These are phyloP conservation scores for Ptyas mucosa DNA, from an alignment of 2,113 vertebrate genomes.

Conservation along the genomic window DNA sequence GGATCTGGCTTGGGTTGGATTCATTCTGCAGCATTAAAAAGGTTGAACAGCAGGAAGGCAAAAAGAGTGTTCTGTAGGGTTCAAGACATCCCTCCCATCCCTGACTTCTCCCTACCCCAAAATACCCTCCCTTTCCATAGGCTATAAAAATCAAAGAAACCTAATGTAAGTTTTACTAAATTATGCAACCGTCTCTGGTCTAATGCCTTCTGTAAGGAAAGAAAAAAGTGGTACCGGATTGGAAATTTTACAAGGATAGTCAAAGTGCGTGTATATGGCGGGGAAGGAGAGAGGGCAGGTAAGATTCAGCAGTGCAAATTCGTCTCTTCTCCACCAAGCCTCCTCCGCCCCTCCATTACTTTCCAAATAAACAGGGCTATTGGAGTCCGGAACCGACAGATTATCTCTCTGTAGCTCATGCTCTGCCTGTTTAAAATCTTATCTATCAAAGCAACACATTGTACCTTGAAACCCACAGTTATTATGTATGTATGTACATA, in stretches of 20 bases:
- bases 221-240: constrained; percentile 46
- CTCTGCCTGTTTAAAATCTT: neutral
- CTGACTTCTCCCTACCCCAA: too few species aligned
- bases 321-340: neutral
- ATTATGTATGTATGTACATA: accelerated
- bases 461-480: neutral
- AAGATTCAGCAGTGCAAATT: constrained; percentile 23
- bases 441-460: neutral
- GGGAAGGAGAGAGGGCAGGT: neutral
- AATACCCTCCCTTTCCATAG: constrained; percentile 69
- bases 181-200: constrained; percentile 76
- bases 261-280: constrained; percentile 32
- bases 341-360: neutral
- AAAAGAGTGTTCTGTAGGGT: too few species aligned
- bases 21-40: too few species aligned
- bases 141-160: constrained; percentile 79
- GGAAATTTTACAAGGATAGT: constrained; percentile 58
- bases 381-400: neutral
- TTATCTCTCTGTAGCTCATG: neutral
- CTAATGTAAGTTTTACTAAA: constrained; percentile 79
- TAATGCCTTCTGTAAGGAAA: constrained; percentile 54
- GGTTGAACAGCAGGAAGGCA: too few species aligned
- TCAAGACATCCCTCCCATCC: too few species aligned
- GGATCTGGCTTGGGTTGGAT: too few species aligned
- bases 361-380: neutral